Conservation (phyloP, 2,113 vertebrate genomes). For the Ptychochromis oligacanthus region DNA sequence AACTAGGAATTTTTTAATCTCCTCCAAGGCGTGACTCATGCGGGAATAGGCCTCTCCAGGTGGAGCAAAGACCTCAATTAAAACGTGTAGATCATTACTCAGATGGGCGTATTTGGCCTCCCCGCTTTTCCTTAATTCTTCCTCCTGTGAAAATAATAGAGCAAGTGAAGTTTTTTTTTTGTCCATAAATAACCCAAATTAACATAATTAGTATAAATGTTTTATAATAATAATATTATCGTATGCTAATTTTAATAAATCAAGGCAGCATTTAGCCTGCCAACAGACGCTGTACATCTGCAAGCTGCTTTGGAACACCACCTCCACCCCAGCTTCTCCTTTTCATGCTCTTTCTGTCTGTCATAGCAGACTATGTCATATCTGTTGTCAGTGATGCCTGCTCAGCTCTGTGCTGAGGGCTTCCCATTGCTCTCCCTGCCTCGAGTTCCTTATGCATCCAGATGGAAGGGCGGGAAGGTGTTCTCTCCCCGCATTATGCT, state of each 20-base stretch:
- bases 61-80: conserved; percentile 99
- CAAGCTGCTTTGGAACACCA: neutral
- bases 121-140: conserved; percentile 96
- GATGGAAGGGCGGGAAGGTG: neutral
- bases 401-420: neutral
- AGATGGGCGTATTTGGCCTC: conserved; percentile 97
- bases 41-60: conserved; percentile 98
- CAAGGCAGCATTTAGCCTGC: neutral
- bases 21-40: conserved; percentile 99
- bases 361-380: neutral
- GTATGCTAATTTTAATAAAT: neutral
- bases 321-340: neutral
- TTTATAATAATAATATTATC: too few species aligned
- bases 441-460: neutral
- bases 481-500: neutral
- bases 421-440: neutral
- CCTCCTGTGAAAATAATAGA: conserved; percentile 85
- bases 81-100: conserved; percentile 96
- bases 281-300: neutral
- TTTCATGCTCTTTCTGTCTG: neutral
- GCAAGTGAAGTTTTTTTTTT: neutral
- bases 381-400: neutral
- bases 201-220: neutral
- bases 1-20: conserved; percentile 99
- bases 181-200: neutral